Conservation (phyloP, 2,888 invertebrate genomes). For the Agrotis exclamationis region DNA sequence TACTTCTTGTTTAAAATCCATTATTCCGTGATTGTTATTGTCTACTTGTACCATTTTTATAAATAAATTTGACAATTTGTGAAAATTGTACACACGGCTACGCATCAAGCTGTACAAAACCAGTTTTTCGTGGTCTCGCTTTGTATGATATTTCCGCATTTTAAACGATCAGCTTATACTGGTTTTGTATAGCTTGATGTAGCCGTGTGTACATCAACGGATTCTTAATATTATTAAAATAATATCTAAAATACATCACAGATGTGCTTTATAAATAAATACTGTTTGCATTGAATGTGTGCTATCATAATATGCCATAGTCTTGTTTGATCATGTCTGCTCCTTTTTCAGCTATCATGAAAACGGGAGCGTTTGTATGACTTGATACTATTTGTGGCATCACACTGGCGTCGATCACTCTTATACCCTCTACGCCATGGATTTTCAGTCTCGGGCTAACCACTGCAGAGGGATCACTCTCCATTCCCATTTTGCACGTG, state of each 20-base stretch:
- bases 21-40: background rate
- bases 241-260: constrained; percentile 57
- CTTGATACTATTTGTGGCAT: constrained; percentile 95
- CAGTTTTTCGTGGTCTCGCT: too few relatives aligned
- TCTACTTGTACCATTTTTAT: background rate
- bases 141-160: too few relatives aligned
- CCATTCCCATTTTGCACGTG: constrained; percentile 93
- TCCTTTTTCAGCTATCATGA: constrained; percentile 96
- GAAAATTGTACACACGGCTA: too few relatives aligned
- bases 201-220: background rate
- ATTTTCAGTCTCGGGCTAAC: constrained; percentile 92
- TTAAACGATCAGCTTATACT: too few relatives aligned
- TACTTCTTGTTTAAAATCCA: background rate
- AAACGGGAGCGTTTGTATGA: constrained; percentile 95
- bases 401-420: constrained; percentile 95
- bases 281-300: background rate
- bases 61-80: too few relatives aligned
- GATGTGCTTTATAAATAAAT: constrained; percentile 36
- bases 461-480: constrained; percentile 91
- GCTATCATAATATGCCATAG: constrained; percentile 76
- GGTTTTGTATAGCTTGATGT: too few relatives aligned
- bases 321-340: constrained; percentile 93
- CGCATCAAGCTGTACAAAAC: too few relatives aligned
- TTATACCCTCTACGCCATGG: constrained; percentile 92
- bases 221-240: background rate